phyloP scores from a whole-genome alignment of 2,113 vertebrate genomes.

The Alethe diademata region DNA sequence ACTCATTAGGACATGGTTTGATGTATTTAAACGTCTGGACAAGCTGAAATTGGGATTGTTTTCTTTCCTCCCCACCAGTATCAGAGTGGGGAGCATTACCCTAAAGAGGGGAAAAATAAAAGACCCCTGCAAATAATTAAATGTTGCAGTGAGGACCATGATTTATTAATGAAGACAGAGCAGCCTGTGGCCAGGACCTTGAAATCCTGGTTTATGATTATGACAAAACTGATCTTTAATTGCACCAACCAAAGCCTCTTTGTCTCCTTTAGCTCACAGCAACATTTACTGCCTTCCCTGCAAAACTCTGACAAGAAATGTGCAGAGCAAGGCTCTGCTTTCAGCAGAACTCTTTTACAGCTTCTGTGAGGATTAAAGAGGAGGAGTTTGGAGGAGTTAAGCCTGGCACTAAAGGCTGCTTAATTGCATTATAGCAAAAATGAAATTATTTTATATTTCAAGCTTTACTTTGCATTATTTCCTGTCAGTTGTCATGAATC shows the following conservation, averaged over 20 bases:
- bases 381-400: not conserved
- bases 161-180: slow-evolving; percentile 20
- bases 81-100: not conserved
- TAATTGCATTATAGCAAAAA: not conserved
- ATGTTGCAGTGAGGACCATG: not conserved
- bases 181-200: not conserved
- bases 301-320: not conserved
- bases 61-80: fast-evolving
- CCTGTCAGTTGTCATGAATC: not conserved
- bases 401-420: not conserved
- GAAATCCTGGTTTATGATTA: not conserved
- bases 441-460: not conserved
- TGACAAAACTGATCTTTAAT: not conserved
- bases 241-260: not conserved
- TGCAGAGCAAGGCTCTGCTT: not conserved
- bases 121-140: slow-evolving; percentile 4
- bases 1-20: not conserved
- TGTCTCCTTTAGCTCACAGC: not conserved
- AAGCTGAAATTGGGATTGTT: not conserved
- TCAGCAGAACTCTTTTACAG: not conserved
- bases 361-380: not conserved
- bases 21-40: not conserved
- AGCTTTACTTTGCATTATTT: not conserved
- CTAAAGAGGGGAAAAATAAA: not conserved
- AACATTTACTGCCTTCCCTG: not conserved